These are phyloP conservation scores for Plemyria rubiginata DNA, from an alignment of 2,888 invertebrate species.

Conservation along the genomic window DNA sequence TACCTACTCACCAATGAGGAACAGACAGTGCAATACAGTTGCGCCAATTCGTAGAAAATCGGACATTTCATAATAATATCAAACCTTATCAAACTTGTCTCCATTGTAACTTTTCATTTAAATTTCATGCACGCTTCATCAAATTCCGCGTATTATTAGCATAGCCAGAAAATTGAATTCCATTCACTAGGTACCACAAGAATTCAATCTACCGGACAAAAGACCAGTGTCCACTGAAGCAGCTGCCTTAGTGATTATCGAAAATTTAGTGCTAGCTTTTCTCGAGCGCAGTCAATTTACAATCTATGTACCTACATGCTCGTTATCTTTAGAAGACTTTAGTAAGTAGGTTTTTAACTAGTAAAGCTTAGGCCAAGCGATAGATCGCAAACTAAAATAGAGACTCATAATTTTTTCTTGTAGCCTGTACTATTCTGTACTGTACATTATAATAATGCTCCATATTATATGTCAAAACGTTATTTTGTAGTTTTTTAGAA, in stretches of 20 bases:
- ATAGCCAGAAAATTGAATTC: conserved; percentile 36
- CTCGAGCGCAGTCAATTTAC: no score
- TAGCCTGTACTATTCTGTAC: no score
- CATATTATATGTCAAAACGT: no score
- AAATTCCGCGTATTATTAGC: conserved; percentile 24
- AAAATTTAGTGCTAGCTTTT: no score
- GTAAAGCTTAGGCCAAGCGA: no score
- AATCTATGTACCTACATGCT: no score
- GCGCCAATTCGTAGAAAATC: conserved; percentile 21
- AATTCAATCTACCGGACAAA: not conserved
- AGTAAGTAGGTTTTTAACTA: no score
- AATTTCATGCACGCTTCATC: conserved; percentile 31
- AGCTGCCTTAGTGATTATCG: not conserved
- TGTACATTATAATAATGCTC: no score
- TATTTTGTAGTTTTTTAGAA: not conserved
- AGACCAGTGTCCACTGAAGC: conserved; percentile 10
- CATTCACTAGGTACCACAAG: conserved; percentile 3
- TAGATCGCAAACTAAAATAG: no score
- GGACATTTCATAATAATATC: conserved; percentile 34
- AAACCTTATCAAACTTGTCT: conserved; percentile 15
- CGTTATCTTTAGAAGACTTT: no score
- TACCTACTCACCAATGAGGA: conserved; percentile 28
- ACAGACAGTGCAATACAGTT: conserved; percentile 17
- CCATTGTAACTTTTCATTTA: conserved; percentile 19
- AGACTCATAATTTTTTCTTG: no score